A percentile compares a stretch with the other conserved stretches of the same genome.
These are phyloP conservation scores for Poeciliopsis retropinna DNA, from an alignment of 2,113 vertebrate species.

Conservation along the genomic window DNA sequence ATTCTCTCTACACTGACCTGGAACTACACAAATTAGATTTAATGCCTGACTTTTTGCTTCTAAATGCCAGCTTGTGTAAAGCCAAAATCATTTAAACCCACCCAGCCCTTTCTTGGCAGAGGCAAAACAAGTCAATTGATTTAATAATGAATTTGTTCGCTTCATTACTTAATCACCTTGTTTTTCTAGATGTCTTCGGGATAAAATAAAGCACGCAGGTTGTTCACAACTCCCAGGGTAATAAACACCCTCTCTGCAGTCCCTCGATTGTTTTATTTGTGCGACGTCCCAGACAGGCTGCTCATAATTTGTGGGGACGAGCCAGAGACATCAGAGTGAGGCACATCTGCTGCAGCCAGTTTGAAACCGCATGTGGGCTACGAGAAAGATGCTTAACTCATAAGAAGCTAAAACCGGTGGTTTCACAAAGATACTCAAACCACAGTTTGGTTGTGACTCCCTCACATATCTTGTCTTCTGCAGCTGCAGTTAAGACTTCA, in stretches of 20 bases:
- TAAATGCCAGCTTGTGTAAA: slow-evolving; percentile 37
- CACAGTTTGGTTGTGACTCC: not conserved
- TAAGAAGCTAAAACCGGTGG: not conserved
- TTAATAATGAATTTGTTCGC: slow-evolving; percentile 30
- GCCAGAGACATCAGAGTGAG: slow-evolving; percentile 6
- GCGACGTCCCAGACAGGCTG: slow-evolving; percentile 1
- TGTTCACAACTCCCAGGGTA: slow-evolving; percentile 7
- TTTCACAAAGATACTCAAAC: not conserved
- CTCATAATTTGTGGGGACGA: slow-evolving; percentile 5
- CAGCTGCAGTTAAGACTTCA: not conserved
- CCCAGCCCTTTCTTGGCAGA: slow-evolving; percentile 4
- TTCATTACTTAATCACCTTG: slow-evolving; percentile 26
- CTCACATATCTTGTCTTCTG: not conserved
- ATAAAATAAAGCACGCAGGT: slow-evolving; percentile 11
- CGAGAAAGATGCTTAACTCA: slow-evolving; percentile 1
- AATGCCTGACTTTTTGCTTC: slow-evolving; percentile 13
- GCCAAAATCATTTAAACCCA: slow-evolving; percentile 21
- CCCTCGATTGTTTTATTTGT: slow-evolving; percentile 3
- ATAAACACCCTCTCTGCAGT: slow-evolving; percentile 34
- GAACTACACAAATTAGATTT: slow-evolving; percentile 19
- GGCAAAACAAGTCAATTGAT: slow-evolving; percentile 14
- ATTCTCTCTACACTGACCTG: too few species aligned
- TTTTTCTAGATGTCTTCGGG: slow-evolving; percentile 9
- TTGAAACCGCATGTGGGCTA: not conserved
- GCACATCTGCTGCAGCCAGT: slow-evolving; percentile 7